Percentiles rank a stretch among this genome's conserved stretches.
Conservation (phyloP, 1,140 invertebrate species). For the Patella vulgata region DNA sequence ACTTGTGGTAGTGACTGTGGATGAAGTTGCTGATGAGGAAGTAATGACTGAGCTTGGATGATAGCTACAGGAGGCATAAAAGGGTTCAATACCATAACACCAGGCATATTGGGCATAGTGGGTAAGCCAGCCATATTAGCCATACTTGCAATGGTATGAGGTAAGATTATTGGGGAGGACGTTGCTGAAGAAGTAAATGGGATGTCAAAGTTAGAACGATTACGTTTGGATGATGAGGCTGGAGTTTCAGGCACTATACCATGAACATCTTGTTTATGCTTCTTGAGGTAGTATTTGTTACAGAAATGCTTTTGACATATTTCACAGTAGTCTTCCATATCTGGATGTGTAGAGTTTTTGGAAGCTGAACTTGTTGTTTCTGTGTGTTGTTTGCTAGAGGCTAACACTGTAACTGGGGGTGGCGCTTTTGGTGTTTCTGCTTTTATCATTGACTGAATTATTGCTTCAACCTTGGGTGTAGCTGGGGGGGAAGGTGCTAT, state of each 20-base stretch:
- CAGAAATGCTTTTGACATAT: slow-evolving; percentile 68
- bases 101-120: slow-evolving; percentile 58
- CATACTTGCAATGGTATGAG: slow-evolving; percentile 55
- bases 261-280: slow-evolving; percentile 74
- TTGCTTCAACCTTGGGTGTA: slow-evolving; percentile 27
- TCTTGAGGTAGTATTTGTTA: slow-evolving; percentile 72
- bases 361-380: slow-evolving; percentile 12
- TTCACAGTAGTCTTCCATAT: slow-evolving; percentile 66
- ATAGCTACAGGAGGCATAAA: slow-evolving; percentile 62
- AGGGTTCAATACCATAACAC: slow-evolving; percentile 65
- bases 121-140: slow-evolving; percentile 38
- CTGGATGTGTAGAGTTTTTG: slow-evolving; percentile 33
- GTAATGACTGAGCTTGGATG: slow-evolving; percentile 51
- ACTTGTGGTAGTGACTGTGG: slow-evolving; percentile 34
- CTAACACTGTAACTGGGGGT: slow-evolving; percentile 12
- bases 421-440: slow-evolving; percentile 23
- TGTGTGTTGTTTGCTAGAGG: slow-evolving; percentile 23
- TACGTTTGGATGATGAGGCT: slow-evolving; percentile 42
- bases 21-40: slow-evolving; percentile 38
- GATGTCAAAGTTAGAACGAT: slow-evolving; percentile 24
- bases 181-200: slow-evolving; percentile 40
- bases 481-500: slow-evolving; percentile 25
- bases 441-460: slow-evolving; percentile 14
- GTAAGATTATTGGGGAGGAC: slow-evolving; percentile 49
- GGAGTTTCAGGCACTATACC: slow-evolving; percentile 65